Percentiles rank a stretch among this genome's conserved stretches.
These are phyloP conservation scores for Podarcis lilfordi DNA, from an alignment of 2,797 vertebrate genomes.

Conservation along the genomic window DNA sequence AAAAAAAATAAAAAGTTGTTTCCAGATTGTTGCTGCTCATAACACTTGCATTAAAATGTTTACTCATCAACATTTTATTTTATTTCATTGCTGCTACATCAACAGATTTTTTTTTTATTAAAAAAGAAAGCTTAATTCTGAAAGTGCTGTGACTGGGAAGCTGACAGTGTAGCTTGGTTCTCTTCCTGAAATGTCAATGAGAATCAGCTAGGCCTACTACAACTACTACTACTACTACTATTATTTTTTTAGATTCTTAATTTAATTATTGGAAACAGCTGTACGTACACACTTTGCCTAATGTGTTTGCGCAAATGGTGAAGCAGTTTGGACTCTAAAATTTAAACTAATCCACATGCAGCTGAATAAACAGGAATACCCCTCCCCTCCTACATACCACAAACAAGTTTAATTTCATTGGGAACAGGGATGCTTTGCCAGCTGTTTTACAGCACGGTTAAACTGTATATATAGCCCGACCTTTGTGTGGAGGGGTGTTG, in stretches of 20 bases:
- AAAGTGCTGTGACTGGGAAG: background rate
- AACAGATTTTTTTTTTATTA: background rate
- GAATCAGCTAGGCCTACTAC: background rate
- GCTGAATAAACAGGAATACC: conserved; percentile 18
- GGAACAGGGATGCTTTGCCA: conserved; percentile 9
- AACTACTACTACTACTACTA: background rate
- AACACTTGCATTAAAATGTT: background rate
- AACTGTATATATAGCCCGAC: background rate
- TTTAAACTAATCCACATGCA: conserved; percentile 26
- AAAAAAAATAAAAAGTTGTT: background rate
- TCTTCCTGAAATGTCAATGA: background rate
- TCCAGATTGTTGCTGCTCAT: background rate
- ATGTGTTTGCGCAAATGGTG: conserved; percentile 16
- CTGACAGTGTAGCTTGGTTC: background rate
- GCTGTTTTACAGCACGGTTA: conserved; percentile 19
- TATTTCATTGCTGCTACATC: background rate
- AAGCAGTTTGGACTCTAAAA: conserved; percentile 18
- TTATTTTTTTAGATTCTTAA: background rate
- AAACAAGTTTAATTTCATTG: conserved; percentile 31
- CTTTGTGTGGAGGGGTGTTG: background rate
- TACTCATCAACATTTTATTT: background rate
- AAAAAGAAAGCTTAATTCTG: background rate
- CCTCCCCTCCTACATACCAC: background rate
- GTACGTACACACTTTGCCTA: background rate
- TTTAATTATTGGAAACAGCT: conserved; percentile 39